A percentile compares a stretch with the other conserved stretches of the same genome.
Evolutionary conservation across 2,113 vertebrate genomes (phyloP).

Genomic region (Tylochromis polylepis): DNA sequence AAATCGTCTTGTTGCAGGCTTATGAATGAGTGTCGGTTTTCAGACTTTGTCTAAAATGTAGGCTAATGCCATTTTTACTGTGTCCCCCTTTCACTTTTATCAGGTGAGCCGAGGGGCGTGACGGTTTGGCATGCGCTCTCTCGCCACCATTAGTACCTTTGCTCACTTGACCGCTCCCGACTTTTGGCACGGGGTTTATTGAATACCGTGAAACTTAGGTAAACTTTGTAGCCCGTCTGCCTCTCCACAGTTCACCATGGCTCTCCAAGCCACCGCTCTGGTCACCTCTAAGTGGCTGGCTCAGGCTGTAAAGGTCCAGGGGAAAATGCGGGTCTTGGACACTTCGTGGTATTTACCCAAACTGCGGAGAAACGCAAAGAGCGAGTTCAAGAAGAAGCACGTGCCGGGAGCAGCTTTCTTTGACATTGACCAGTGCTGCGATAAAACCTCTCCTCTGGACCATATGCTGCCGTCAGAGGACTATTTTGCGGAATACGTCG

Average conservation of each 20-base stretch:
- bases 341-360: conserved; percentile 91
- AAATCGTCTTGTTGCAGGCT: background rate
- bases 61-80: background rate
- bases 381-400: conserved; percentile 81
- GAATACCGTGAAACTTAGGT: background rate
- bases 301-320: conserved; percentile 69
- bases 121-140: background rate
- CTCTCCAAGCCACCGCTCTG: conserved; percentile 72
- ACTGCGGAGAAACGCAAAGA: conserved; percentile 72
- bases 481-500: conserved; percentile 80
- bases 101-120: background rate
- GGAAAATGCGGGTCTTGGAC: conserved; percentile 79
- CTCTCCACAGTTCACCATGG: conserved; percentile 64
- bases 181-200: background rate
- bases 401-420: conserved; percentile 86
- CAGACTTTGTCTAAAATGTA: background rate
- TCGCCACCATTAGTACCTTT: background rate
- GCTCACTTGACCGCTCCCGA: background rate
- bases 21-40: background rate
- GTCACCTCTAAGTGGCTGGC: conserved; percentile 84
- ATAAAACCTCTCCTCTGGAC: conserved; percentile 83
- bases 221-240: background rate
- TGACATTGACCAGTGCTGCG: conserved; percentile 87
- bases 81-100: background rate
- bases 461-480: conserved; percentile 83